Conservation (phyloP, 2,113 vertebrate species). For the Lichenostomus cassidix region DNA sequence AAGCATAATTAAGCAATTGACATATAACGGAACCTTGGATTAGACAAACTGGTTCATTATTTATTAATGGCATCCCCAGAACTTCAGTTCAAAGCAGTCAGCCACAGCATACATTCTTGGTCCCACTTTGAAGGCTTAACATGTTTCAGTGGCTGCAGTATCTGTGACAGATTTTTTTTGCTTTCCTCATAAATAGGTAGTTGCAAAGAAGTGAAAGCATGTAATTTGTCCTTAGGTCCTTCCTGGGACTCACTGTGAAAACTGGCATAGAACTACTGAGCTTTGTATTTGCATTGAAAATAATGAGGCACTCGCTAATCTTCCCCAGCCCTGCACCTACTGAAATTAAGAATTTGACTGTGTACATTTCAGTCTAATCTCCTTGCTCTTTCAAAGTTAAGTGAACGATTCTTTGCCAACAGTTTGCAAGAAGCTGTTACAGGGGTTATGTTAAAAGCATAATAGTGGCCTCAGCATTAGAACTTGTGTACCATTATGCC, state of each 20-base stretch:
- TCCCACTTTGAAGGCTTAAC: neutral
- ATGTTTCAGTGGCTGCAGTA: neutral
- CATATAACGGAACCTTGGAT: neutral
- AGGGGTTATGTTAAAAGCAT: neutral
- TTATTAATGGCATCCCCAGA: neutral
- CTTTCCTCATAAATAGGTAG: neutral
- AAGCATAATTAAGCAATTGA: constrained; percentile 4
- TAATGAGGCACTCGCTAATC: neutral
- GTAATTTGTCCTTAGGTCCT: neutral
- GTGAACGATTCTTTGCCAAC: neutral
- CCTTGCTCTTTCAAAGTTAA: neutral
- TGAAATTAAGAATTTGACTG: neutral
- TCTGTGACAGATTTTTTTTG: neutral
- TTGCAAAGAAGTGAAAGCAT: neutral
- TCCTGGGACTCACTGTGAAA: neutral
- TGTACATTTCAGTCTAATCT: neutral
- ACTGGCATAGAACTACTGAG: neutral
- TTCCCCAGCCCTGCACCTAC: neutral
- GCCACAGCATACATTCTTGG: neutral
- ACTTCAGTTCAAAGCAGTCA: neutral
- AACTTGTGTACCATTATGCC: neutral
- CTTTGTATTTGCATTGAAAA: neutral
- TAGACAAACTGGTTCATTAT: neutral
- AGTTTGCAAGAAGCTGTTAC: neutral
- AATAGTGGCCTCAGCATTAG: neutral